A percentile compares a stretch with the other conserved stretches of the same genome.
These are phyloP conservation scores for Folsomia candida DNA, from an alignment of 2,888 invertebrate species.

Conservation along the genomic window DNA sequence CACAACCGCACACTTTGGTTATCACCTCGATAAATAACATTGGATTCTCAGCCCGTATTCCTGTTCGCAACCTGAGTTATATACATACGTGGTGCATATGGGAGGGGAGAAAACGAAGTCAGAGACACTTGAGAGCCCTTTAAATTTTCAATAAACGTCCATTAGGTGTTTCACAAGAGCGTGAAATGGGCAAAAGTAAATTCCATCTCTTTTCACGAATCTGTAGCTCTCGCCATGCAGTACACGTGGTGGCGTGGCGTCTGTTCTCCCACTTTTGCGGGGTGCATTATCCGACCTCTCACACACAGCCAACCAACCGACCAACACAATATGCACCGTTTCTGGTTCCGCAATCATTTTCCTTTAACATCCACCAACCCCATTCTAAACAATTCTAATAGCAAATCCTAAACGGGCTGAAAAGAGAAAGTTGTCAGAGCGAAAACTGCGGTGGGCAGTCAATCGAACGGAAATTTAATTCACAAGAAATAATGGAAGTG, in stretches of 20 bases:
- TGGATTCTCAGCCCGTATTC: no score
- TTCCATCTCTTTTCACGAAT: slow-evolving; percentile 19
- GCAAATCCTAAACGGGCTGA: not conserved
- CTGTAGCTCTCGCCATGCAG: no score
- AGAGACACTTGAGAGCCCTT: not conserved
- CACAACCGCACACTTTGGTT: no score
- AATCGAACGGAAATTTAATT: not conserved
- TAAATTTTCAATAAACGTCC: not conserved
- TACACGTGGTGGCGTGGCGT: no score
- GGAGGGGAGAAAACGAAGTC: not conserved
- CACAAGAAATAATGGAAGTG: no score
- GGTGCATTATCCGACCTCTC: not conserved
- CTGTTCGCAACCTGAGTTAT: no score
- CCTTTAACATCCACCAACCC: not conserved
- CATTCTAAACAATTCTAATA: not conserved
- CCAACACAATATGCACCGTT: not conserved
- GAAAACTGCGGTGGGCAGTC: not conserved
- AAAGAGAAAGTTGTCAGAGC: not conserved
- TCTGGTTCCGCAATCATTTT: not conserved
- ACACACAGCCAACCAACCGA: not conserved
- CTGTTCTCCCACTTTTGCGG: not conserved
- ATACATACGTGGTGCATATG: no score
- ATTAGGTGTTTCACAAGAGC: not conserved
- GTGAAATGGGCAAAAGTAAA: slow-evolving; percentile 16
- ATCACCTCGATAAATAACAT: no score